phyloP scores from a whole-genome alignment of 2,797 vertebrate species.

The Ispidina picta region DNA sequence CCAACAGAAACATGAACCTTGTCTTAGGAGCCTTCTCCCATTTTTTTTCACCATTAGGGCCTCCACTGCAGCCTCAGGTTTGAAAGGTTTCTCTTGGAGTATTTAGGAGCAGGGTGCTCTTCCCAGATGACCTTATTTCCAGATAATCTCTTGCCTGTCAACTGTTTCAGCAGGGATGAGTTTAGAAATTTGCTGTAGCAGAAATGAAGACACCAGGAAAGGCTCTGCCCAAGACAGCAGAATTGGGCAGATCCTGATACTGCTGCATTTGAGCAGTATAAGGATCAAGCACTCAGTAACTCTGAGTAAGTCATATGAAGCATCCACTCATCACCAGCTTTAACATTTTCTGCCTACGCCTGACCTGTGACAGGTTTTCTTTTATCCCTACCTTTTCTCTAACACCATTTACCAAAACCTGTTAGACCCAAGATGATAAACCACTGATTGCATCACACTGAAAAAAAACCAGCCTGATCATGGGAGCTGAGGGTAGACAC shows the following conservation, averaged over 20 bases:
- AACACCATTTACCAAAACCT: background rate
- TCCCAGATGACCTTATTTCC: conserved; percentile 10
- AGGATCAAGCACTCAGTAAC: background rate
- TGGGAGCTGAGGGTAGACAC: background rate
- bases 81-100: background rate
- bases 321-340: background rate
- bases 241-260: background rate
- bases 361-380: background rate
- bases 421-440: background rate
- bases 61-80: background rate
- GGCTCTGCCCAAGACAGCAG: conserved; percentile 13
- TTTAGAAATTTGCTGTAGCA: conserved; percentile 8
- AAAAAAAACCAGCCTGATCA: background rate
- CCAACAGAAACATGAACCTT: conserved; percentile 37
- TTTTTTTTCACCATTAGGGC: background rate
- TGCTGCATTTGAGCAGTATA: background rate
- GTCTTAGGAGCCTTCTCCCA: background rate
- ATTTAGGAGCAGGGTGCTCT: background rate
- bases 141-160: conserved; percentile 13
- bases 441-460: background rate
- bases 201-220: conserved; percentile 14
- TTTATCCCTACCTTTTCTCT: background rate
- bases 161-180: conserved; percentile 5
- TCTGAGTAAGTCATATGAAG: background rate
- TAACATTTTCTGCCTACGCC: background rate